phyloP scores from a whole-genome alignment of 2,888 invertebrate genomes.

The Bellardia bayeri region DNA sequence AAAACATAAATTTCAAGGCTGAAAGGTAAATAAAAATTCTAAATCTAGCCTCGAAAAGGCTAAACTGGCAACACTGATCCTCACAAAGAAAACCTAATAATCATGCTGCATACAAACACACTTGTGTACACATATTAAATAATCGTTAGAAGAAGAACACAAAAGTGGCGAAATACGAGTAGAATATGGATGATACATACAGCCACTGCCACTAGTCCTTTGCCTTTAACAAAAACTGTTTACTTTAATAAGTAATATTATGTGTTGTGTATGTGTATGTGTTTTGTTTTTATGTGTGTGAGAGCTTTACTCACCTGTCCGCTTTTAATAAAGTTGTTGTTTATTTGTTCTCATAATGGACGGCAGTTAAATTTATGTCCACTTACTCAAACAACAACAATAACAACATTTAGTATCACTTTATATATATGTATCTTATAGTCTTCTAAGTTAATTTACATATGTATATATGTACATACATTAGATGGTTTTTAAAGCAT shows the following conservation, averaged over 20 bases:
- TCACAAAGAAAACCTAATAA: background rate
- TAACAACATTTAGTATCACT: background rate
- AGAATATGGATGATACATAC: background rate
- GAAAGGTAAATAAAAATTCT: too few relatives aligned
- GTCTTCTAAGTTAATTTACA: too few relatives aligned
- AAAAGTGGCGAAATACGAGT: too few relatives aligned
- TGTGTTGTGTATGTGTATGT: background rate
- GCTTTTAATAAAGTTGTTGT: conserved; percentile 9
- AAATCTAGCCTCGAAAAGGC: too few relatives aligned
- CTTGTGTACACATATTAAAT: background rate
- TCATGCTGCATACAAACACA: background rate
- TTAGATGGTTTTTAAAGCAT: too few relatives aligned
- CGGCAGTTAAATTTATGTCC: background rate
- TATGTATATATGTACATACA: too few relatives aligned
- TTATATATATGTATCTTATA: background rate
- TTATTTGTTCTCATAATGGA: conserved; percentile 8
- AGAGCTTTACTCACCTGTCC: conserved; percentile 7
- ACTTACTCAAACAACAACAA: background rate
- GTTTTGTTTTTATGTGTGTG: background rate
- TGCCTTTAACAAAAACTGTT: background rate
- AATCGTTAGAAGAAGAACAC: background rate
- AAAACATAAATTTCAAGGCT: too few relatives aligned
- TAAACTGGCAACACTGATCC: too few relatives aligned
- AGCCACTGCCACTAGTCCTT: background rate
- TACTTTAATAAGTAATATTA: conserved; percentile 1